Conservation (phyloP, 1,140 invertebrate species). For the Rhizoglyphus robini region DNA sequence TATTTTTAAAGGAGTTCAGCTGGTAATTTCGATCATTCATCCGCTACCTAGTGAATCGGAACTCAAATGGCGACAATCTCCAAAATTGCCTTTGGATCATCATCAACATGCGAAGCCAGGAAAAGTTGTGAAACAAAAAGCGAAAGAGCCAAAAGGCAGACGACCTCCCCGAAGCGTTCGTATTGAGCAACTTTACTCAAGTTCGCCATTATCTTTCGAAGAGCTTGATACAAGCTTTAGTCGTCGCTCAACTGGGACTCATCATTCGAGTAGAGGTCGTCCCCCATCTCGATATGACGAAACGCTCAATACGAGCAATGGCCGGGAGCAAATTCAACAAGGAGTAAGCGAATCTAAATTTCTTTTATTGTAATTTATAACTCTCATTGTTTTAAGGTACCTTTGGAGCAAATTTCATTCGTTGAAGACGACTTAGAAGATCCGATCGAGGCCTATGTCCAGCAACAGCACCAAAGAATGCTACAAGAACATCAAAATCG, state of each 20-base stretch:
- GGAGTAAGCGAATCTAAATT: not conserved
- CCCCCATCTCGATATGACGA: not conserved
- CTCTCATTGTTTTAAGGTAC: not conserved
- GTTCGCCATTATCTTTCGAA: conserved; percentile 17
- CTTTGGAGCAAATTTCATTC: conserved; percentile 3
- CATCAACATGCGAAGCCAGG: not conserved
- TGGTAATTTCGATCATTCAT: conserved; percentile 12
- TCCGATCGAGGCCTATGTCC: conserved; percentile 3
- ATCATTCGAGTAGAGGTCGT: not conserved
- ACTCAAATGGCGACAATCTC: conserved; percentile 11
- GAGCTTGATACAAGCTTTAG: conserved; percentile 1
- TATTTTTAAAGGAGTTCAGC: conserved; percentile 18
- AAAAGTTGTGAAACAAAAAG: not conserved
- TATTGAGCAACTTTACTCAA: not conserved
- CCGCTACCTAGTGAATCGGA: conserved; percentile 15
- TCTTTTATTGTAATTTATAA: not conserved
- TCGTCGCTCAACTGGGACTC: not conserved
- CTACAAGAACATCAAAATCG: not conserved
- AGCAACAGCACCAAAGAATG: conserved; percentile 5
- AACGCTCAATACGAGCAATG: not conserved
- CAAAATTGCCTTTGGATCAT: conserved; percentile 7
- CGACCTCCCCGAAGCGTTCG: not conserved
- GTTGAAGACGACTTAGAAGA: conserved; percentile 2
- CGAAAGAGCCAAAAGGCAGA: conserved; percentile 6
- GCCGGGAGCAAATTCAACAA: not conserved